Evolutionary conservation across 2,113 vertebrate species (phyloP).

Genomic region (Brachypodius melanocephalos): DNA sequence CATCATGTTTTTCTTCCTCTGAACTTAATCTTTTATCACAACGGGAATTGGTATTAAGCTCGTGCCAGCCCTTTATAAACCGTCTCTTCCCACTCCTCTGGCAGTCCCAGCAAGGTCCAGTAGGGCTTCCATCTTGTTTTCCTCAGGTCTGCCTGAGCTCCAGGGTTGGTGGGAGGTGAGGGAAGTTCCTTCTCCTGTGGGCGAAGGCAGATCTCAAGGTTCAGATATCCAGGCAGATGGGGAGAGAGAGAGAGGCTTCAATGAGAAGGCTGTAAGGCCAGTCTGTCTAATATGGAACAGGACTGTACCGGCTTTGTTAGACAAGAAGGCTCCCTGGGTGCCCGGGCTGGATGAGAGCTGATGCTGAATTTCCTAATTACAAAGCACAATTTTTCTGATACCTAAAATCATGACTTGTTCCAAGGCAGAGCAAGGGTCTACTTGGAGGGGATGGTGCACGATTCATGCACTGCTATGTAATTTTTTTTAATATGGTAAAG

Average conservation of each 20-base stretch:
- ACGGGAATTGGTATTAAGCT: neutral
- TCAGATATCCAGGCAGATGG: neutral
- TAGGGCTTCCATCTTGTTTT: neutral
- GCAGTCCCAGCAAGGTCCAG: neutral
- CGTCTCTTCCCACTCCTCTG: neutral
- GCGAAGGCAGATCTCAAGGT: neutral
- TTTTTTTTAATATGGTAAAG: neutral
- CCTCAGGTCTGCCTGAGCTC: neutral
- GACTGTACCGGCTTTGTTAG: neutral
- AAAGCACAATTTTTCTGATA: neutral
- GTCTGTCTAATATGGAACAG: neutral
- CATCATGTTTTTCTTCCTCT: conserved; percentile 34
- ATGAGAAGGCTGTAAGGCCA: neutral
- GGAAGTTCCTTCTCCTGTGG: neutral
- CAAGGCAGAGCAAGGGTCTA: neutral
- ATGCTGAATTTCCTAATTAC: neutral
- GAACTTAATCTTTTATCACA: conserved; percentile 44
- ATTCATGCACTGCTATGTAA: neutral
- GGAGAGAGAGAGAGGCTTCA: neutral
- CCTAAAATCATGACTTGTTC: neutral
- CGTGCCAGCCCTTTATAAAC: neutral
- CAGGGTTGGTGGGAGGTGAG: neutral
- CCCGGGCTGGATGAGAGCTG: neutral
- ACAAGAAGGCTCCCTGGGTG: neutral
- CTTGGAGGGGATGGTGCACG: neutral